Base-by-base conservation (phyloP, 2,113 vertebrate genomes). In the Hucho hucho region DNA sequence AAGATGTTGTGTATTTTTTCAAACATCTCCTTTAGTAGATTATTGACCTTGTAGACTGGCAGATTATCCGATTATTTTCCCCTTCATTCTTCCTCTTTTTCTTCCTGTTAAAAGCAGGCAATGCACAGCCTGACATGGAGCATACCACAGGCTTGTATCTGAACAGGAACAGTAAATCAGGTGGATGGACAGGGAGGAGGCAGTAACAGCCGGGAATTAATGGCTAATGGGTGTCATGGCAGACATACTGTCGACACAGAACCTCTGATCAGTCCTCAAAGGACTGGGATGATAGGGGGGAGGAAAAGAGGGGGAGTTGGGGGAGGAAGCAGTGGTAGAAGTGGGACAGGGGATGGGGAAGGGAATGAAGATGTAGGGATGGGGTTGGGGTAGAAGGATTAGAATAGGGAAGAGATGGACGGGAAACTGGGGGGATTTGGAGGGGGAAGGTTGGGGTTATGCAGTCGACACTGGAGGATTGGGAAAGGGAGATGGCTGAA, bases 171-270 rank as follows among this genome's bases (percentile, higher is more conserved):
- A 5, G 13, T 90, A 87, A 88, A 89, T 89, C 87, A 87, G 72
- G 73, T 53, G 72, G 72, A 72, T 59, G 70, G 79, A 86, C 78
- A 13, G 71, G 59, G 75, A 78, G 69, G 79, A 81, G 73, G 64
- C 70, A 72, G 74, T 53, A 53, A 4, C 49, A 53, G 49, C 49
- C 16, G 14, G 49, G 49, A 53, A 53, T 53, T 83, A 75, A 76
- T 16, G 56, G 84, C 47, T 88, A 89, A 92, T 91, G 89, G 84
- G 86, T 70, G 81, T 75, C 64, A 56, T 49, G 77, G 83, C 81
- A 88, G 87, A 88, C 72, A 26, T 46, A 65, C 78, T 66, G 75
- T 37, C 37, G 77, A 84, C 82, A 68, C 67, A 58, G 81, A 81
- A 68, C 77, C 79, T 81, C 16, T 18, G 49, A 53, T 53, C 49